These are phyloP conservation scores for Brienomyrus longianalis DNA, from an alignment of 2,113 vertebrate species.

Conservation along the genomic window DNA sequence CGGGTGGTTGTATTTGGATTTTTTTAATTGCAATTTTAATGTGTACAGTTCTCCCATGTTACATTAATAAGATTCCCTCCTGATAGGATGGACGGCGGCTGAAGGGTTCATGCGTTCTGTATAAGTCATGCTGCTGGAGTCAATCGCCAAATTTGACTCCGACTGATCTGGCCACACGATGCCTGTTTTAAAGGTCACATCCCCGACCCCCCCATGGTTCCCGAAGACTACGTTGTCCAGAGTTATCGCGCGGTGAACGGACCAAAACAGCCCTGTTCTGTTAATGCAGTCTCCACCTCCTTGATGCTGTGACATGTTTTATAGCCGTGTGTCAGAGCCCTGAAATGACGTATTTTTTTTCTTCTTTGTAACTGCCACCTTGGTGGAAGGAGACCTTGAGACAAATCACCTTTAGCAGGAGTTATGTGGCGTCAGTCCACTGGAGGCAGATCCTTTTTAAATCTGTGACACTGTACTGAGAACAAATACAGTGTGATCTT, in stretches of 20 bases:
- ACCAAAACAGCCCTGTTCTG: constrained; percentile 45
- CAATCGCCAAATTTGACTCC: constrained; percentile 73
- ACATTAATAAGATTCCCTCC: constrained; percentile 78
- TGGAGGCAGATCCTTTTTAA: constrained; percentile 40
- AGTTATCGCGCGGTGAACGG: constrained; percentile 37
- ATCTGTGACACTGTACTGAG: constrained; percentile 38
- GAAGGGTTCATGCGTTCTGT: constrained; percentile 42
- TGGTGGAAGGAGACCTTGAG: constrained; percentile 51
- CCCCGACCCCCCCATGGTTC: constrained; percentile 30
- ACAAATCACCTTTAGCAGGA: constrained; percentile 26
- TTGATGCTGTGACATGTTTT: constrained; percentile 30
- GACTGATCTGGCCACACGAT: neutral
- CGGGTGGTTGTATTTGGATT: constrained; percentile 80
- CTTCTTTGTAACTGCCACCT: constrained; percentile 51
- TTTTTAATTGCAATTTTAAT: constrained; percentile 77
- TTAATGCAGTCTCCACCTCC: constrained; percentile 43
- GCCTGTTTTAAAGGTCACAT: constrained; percentile 29
- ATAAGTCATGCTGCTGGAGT: constrained; percentile 78
- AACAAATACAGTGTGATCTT: constrained; percentile 42
- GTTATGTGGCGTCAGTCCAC: constrained; percentile 26
- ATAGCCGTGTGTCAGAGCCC: constrained; percentile 22
- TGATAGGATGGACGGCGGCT: constrained; percentile 68
- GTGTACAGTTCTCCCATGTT: constrained; percentile 82
- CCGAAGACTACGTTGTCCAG: constrained; percentile 24
- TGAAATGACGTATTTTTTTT: neutral